Percentiles rank a stretch among this genome's conserved stretches.
Conservation (phyloP, 2,888 invertebrate species). For the Hipparchia semele region DNA sequence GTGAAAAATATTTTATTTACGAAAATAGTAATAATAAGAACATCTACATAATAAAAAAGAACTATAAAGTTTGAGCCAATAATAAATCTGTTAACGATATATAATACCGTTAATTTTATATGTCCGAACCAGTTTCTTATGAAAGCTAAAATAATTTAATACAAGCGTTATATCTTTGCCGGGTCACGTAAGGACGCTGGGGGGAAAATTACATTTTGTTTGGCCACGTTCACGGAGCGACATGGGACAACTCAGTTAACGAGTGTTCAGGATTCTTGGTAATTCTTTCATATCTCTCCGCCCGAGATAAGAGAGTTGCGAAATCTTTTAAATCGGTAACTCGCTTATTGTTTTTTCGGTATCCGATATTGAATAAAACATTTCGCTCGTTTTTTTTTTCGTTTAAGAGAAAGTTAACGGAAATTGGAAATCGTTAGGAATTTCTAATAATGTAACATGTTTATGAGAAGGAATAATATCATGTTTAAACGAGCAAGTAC, state of each 20-base stretch:
- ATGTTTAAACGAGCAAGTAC: too few relatives aligned
- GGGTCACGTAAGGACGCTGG: slow-evolving; percentile 80
- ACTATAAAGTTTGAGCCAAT: neutral
- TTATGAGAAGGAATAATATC: neutral
- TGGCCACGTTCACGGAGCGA: slow-evolving; percentile 71
- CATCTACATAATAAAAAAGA: neutral
- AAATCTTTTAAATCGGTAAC: slow-evolving; percentile 46
- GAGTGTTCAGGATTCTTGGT: slow-evolving; percentile 75
- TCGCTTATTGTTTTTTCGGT: slow-evolving; percentile 44
- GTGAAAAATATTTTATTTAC: too few relatives aligned
- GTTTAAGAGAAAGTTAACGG: slow-evolving; percentile 15
- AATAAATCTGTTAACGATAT: slow-evolving; percentile 10
- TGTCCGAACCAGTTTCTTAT: slow-evolving; percentile 68
- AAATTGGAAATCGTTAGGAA: slow-evolving; percentile 1
- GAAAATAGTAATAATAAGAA: neutral
- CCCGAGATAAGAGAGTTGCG: slow-evolving; percentile 46
- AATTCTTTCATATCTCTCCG: slow-evolving; percentile 72
- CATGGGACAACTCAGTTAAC: slow-evolving; percentile 79
- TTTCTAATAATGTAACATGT: neutral
- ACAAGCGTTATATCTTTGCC: slow-evolving; percentile 79
- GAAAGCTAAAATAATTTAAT: slow-evolving; percentile 80
- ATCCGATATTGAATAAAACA: slow-evolving; percentile 41
- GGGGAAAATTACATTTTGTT: slow-evolving; percentile 81
- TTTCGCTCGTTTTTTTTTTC: slow-evolving; percentile 25
- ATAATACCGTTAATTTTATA: slow-evolving; percentile 60